These are phyloP conservation scores for Poecilia velifera DNA, from an alignment of 2,797 vertebrate genomes.

Conservation along the genomic window DNA sequence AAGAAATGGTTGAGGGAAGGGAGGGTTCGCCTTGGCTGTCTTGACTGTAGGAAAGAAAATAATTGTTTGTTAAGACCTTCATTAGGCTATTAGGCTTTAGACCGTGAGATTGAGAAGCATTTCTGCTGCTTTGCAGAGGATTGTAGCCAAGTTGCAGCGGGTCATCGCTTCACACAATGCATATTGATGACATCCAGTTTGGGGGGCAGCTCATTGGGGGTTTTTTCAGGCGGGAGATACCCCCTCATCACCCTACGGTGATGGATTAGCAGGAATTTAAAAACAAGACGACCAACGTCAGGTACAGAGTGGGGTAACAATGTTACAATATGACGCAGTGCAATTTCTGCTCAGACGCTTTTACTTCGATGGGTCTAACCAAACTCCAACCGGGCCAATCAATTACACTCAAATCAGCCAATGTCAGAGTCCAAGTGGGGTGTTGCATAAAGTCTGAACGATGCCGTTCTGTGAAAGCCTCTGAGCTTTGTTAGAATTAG, in stretches of 20 bases:
- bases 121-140: conserved; percentile 41
- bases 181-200: conserved; percentile 66
- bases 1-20: conserved; percentile 38
- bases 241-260: conserved; percentile 34
- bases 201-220: conserved; percentile 31
- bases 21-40: conserved; percentile 50
- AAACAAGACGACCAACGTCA: conserved; percentile 19
- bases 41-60: conserved; percentile 56
- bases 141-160: conserved; percentile 43
- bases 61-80: conserved; percentile 65
- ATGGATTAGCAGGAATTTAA: conserved; percentile 32
- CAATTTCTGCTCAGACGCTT: background rate
- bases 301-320: background rate
- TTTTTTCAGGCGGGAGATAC: conserved; percentile 36
- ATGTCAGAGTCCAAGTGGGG: background rate
- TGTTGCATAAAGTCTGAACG: background rate
- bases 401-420: background rate
- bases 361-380: background rate
- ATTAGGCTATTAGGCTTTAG: conserved; percentile 64
- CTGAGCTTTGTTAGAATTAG: background rate
- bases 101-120: conserved; percentile 53
- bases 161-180: conserved; percentile 54
- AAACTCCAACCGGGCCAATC: background rate
- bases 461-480: background rate
- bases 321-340: background rate